Evolutionary conservation across 2,113 vertebrate species (phyloP).

Genomic region (Chrysemys picta): DNA sequence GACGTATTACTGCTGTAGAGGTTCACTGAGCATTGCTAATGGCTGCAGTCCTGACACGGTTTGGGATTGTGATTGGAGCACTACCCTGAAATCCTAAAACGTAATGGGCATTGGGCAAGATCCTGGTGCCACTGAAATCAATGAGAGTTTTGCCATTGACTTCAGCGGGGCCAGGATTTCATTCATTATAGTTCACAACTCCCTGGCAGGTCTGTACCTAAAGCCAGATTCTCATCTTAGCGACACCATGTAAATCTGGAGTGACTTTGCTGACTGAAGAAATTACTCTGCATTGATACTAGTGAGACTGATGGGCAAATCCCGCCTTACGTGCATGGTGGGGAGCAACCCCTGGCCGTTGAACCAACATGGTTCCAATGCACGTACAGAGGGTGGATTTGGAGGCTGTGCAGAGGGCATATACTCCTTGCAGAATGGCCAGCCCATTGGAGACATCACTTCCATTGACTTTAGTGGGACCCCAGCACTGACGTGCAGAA

Average conservation of each 20-base stretch:
- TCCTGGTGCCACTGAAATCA: neutral
- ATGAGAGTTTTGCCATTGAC: neutral
- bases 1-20: fast-evolving
- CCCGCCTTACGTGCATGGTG: neutral
- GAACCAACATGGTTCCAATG: fast-evolving
- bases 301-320: neutral
- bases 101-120: fast-evolving
- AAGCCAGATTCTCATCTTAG: fast-evolving
- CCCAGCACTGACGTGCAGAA: neutral
- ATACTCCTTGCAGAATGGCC: neutral
- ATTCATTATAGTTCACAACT: neutral
- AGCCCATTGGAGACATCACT: neutral
- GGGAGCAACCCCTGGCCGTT: neutral
- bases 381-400: fast-evolving
- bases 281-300: neutral
- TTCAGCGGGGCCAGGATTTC: neutral
- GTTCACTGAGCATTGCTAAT: neutral
- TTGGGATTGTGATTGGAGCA: neutral
- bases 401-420: neutral
- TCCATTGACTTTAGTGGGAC: neutral
- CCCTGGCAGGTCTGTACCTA: fast-evolving
- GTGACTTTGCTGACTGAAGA: neutral
- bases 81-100: neutral
- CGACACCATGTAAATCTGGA: neutral
- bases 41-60: neutral